Percentiles rank a stretch among this genome's conserved stretches.
Evolutionary conservation across 2,888 invertebrate species (phyloP).

Genomic region (Xanthorhoe designata): DNA sequence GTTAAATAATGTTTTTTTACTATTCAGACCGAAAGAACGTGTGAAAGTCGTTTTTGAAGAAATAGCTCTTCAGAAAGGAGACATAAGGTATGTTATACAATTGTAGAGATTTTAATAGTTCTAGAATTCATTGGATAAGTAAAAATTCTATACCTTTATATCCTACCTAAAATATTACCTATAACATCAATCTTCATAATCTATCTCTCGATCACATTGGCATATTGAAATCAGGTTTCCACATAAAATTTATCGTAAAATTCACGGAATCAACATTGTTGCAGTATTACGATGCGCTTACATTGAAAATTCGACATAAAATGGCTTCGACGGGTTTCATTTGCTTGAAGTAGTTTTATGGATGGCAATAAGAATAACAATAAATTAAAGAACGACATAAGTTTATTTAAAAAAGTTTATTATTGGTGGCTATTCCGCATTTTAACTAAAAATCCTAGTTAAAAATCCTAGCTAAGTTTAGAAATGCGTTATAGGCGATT

Average conservation of each 20-base stretch:
- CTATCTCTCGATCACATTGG: slow-evolving; percentile 10
- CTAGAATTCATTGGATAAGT: no score
- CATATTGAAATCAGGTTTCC: slow-evolving; percentile 24
- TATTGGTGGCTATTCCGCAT: no score
- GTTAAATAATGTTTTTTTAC: background rate
- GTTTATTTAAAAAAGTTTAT: background rate
- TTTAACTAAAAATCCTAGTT: no score
- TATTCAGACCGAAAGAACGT: slow-evolving; percentile 90
- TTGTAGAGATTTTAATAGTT: background rate
- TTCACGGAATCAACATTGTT: slow-evolving; percentile 39
- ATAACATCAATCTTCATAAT: slow-evolving; percentile 13
- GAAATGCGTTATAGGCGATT: no score
- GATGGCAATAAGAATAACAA: background rate
- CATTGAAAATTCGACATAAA: slow-evolving; percentile 38
- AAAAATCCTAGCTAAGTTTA: no score
- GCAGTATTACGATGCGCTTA: slow-evolving; percentile 34
- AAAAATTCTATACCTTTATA: background rate
- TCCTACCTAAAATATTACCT: background rate
- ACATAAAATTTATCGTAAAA: slow-evolving; percentile 42
- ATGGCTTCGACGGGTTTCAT: slow-evolving; percentile 37
- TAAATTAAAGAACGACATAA: background rate
- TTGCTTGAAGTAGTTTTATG: slow-evolving; percentile 10
- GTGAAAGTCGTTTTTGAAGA: slow-evolving; percentile 94
- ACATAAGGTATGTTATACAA: slow-evolving; percentile 87
- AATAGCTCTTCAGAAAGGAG: slow-evolving; percentile 90